A percentile compares a stretch with the other conserved stretches of the same genome.
Evolutionary conservation across 2,797 vertebrate genomes (phyloP).

Genomic region (Malacoctenus gilli): DNA sequence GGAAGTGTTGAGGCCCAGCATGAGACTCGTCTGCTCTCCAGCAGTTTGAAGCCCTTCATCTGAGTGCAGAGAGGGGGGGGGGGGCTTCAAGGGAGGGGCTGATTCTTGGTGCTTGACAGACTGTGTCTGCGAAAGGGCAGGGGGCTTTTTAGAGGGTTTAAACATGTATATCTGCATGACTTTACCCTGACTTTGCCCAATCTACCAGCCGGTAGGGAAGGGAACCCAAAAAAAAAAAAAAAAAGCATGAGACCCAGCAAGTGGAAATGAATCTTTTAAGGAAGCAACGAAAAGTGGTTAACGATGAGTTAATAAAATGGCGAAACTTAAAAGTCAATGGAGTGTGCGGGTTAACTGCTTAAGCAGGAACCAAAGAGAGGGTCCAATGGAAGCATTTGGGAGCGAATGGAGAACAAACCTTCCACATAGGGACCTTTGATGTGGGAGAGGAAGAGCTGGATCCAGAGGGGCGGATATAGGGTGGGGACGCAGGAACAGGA

Average conservation of each 20-base stretch:
- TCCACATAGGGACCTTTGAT: conserved; percentile 99
- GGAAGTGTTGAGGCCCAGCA: conserved; percentile 33
- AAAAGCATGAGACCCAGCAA: no score
- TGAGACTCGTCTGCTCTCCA: conserved; percentile 75
- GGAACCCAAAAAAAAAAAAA: conserved; percentile 25
- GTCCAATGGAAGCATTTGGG: conserved; percentile 66
- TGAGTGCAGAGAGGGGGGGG: conserved; percentile 81
- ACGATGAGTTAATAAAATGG: conserved; percentile 71
- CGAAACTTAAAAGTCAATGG: conserved; percentile 42
- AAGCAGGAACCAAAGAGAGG: conserved; percentile 49
- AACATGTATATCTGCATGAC: conserved; percentile 31
- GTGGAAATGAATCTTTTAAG: conserved; percentile 45
- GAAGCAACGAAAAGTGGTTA: conserved; percentile 68
- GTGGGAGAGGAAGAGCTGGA: conserved; percentile 96
- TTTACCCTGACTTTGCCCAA: conserved; percentile 68
- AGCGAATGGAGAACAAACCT: conserved; percentile 95
- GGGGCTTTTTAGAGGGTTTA: conserved; percentile 14
- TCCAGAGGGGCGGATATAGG: conserved; percentile 96
- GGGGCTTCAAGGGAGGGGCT: conserved; percentile 45
- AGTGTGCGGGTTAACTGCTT: conserved; percentile 33
- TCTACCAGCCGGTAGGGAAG: conserved; percentile 50
- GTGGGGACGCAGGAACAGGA: conserved; percentile 88
- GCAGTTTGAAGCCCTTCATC: conserved; percentile 84
- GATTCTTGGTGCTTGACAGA: conserved; percentile 20
- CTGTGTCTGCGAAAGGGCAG: conserved; percentile 21